A percentile compares a stretch with the other conserved stretches of the same genome.
These are phyloP conservation scores for Apistogramma diplotaenia DNA, from an alignment of 2,113 vertebrate species.

Conservation along the genomic window DNA sequence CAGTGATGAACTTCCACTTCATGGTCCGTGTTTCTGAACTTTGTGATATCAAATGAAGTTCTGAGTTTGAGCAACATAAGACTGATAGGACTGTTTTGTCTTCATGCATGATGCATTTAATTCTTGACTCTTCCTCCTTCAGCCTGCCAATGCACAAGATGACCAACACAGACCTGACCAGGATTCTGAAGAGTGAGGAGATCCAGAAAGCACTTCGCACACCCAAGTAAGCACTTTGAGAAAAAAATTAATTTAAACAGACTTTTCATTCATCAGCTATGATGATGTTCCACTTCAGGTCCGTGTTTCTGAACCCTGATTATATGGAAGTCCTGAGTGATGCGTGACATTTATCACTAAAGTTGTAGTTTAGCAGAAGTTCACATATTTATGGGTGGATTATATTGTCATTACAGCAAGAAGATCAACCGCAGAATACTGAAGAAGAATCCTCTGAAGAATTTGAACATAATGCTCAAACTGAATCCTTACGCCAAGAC, in stretches of 20 bases:
- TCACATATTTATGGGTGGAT: background rate
- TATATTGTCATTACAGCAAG: conserved; percentile 76
- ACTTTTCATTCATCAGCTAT: conserved; percentile 6
- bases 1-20: conserved; percentile 79
- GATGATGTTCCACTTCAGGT: conserved; percentile 78
- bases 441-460: conserved; percentile 99
- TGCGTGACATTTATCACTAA: accelerated
- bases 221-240: conserved; percentile 83
- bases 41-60: conserved; percentile 74
- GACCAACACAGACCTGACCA: conserved; percentile 93
- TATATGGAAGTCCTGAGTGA: conserved; percentile 72
- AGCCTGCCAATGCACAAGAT: conserved; percentile 98
- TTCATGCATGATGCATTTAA: background rate
- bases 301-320: conserved; percentile 80
- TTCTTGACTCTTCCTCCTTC: background rate
- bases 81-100: accelerated
- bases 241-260: no score
- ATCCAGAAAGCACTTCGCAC: conserved; percentile 91
- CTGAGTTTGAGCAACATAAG: conserved; percentile 53
- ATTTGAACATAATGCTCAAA: conserved; percentile 94
- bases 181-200: conserved; percentile 94
- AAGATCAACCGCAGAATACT: conserved; percentile 90
- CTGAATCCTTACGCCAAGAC: conserved; percentile 96
- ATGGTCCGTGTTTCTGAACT: conserved; percentile 81
- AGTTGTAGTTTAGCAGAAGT: background rate